Evolutionary conservation across 2,113 vertebrate genomes (phyloP).

Genomic region (Archocentrus centrarchus): DNA sequence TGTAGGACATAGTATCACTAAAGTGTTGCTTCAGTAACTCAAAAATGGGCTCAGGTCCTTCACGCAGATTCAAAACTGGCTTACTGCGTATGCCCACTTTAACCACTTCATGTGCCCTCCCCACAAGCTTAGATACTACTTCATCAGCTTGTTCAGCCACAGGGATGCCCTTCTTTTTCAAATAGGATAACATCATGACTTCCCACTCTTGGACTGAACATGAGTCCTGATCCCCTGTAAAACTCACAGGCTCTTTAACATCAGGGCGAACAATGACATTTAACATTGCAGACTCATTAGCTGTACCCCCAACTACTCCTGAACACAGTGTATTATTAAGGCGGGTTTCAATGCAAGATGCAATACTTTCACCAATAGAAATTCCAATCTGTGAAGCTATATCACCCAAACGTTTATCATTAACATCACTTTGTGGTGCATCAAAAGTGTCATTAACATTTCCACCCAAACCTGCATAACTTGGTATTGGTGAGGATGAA

Average conservation of each 20-base stretch:
- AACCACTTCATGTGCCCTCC: background rate
- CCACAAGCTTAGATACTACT: background rate
- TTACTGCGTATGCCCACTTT: constrained; percentile 4
- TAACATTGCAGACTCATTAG: background rate
- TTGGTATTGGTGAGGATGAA: background rate
- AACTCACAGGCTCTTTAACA: background rate
- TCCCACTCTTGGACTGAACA: background rate
- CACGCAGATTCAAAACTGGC: background rate
- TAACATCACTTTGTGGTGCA: background rate
- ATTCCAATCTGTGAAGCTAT: background rate
- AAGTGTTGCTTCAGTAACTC: too few species aligned
- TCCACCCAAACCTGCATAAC: background rate
- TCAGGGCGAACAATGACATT: background rate
- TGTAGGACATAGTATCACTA: too few species aligned
- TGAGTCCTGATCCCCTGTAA: background rate
- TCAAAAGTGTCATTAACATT: background rate
- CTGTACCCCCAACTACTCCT: too few species aligned
- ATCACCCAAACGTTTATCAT: background rate
- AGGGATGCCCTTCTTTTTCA: background rate
- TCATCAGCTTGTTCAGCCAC: background rate
- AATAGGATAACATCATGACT: background rate
- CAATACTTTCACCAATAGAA: background rate
- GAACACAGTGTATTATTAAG: too few species aligned
- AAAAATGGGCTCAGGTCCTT: background rate
- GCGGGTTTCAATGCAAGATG: too few species aligned